A percentile compares a stretch with the other conserved stretches of the same genome.
These are phyloP conservation scores for Melanotaenia maccullochi DNA, from an alignment of 2,797 vertebrate species.

Conservation along the genomic window DNA sequence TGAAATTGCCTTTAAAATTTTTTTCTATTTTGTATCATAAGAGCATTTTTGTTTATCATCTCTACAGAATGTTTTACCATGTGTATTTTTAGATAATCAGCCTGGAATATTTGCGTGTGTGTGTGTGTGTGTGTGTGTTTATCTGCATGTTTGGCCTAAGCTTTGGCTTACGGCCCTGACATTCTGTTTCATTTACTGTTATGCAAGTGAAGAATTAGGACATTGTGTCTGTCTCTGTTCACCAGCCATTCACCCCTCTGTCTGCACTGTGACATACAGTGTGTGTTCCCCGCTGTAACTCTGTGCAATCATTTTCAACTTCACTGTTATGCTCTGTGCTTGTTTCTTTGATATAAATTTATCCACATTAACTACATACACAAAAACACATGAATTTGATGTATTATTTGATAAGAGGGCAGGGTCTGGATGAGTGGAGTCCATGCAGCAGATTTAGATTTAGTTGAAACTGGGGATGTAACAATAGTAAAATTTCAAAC, in stretches of 20 bases:
- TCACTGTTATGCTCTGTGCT: neutral
- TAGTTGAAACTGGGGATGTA: too few relatives aligned
- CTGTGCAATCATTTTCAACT: constrained; percentile 32
- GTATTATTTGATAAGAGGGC: neutral
- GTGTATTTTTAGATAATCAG: constrained; percentile 57
- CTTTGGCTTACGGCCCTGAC: constrained; percentile 55
- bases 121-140: constrained; percentile 19
- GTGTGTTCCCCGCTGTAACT: constrained; percentile 25
- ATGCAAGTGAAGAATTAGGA: constrained; percentile 72
- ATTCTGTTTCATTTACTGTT: constrained; percentile 73
- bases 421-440: neutral
- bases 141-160: constrained; percentile 39
- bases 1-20: constrained; percentile 38
- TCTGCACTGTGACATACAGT: constrained; percentile 20
- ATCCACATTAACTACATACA: neutral
- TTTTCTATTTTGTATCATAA: constrained; percentile 44
- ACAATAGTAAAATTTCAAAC: too few relatives aligned
- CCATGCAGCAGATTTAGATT: neutral
- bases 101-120: constrained; percentile 16
- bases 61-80: constrained; percentile 50
- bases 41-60: constrained; percentile 61
- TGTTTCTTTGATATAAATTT: constrained; percentile 6
- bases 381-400: neutral
- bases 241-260: constrained; percentile 40
- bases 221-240: constrained; percentile 62